Base-by-base conservation (phyloP, 1,140 invertebrate genomes). In the Ditylenchus dipsaci region DNA sequence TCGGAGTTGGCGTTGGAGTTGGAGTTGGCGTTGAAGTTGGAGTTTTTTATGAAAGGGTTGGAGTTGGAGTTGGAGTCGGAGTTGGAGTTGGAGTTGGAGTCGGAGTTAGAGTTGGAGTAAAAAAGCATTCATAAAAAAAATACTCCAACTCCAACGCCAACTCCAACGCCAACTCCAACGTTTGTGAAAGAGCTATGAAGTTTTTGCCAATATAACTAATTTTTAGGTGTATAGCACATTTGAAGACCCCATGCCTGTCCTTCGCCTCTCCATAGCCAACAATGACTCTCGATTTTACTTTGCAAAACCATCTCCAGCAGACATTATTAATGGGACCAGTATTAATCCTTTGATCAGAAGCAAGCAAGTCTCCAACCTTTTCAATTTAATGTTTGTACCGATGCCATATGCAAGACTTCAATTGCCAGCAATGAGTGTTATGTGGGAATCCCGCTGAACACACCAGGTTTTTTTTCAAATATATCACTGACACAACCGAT, bases 311-410 rank as follows among this genome's bases (percentile, higher is more conserved):
- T 8, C 43, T 60, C 11, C 33, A 38, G 33, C 33, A 38, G 33
- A 38, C 33, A 38, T 5, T 5, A 38, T 38, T 11, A 38, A 5
- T 38, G 42, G 56, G 15, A 33, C 11, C 15, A 47, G 27, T 5
- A 17, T 13, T 47, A 57, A 68, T 23, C 70, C 38, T 49, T 62
- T 38, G 30, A 70, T 75, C 47, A 42, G 21, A 56, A n/a, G 15
- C 42, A 62, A 49, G n/a, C 21, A 65, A 1, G 56, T 68, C 72
- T 76, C 81, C 33, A 72, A 84, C 83, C 76, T 89, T 71, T 88
- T 88, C 21, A 85, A 85, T 76, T 79, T 89, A 60, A 85, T 85
- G 78, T 88, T 92, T 82, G 88, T 91, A 85, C 89, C 1, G 86
- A 87, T 43, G 82, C 87, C 53, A 85, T 87, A 47, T 92, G 91